Base-by-base conservation (phyloP, 2,113 vertebrate species). In the Thermophis baileyi region DNA sequence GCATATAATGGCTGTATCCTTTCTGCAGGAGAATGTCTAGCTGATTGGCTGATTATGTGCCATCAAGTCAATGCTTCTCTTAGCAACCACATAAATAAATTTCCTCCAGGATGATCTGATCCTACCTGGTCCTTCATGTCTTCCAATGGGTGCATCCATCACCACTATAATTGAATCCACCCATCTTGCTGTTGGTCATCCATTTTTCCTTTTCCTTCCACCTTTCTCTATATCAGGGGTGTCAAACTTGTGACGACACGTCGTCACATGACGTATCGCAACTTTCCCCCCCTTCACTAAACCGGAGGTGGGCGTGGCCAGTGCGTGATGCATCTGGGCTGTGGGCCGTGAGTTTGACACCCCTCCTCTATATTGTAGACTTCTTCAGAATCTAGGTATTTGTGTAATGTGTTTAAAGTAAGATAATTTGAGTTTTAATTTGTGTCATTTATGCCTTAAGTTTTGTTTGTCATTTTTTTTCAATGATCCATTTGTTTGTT, bases 11-110 rank as follows among this genome's bases (percentile, higher is more conserved):
- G 91, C 46, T 88, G 27, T 40, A 57, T 27, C 22, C 18, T 50
- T 40, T 60, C 91, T 88, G 35, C 60, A 92, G 91, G 86, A 87
- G 35, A 88, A 92, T 87, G 63, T 40, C 69, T 92, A 44, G 27
- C 22, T 40, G 6, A 81, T 81, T 44, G 74, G 35, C 35, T 40
- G 35, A 40, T 81, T 81, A 7, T 81, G 35, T 81, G 74, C 74
- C 7, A 20, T 74, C 63, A 81, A 81, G 35, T 81, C 35, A 81
- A 6, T 81, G 6, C n/a, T 81, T 81, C 18, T 40, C 69, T 81
- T 40, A 22, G 35, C 2, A 40, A 8, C 16, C 69, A 81, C 35
- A 81, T 81, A 40, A 20, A 40, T 81, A 40, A 7, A 40, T 81
- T 74, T 74, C 6, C 69, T 74, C 16, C 16, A 74, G 16, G 69